phyloP scores from a whole-genome alignment of 2,797 vertebrate genomes.

The Xenentodon cancila region DNA sequence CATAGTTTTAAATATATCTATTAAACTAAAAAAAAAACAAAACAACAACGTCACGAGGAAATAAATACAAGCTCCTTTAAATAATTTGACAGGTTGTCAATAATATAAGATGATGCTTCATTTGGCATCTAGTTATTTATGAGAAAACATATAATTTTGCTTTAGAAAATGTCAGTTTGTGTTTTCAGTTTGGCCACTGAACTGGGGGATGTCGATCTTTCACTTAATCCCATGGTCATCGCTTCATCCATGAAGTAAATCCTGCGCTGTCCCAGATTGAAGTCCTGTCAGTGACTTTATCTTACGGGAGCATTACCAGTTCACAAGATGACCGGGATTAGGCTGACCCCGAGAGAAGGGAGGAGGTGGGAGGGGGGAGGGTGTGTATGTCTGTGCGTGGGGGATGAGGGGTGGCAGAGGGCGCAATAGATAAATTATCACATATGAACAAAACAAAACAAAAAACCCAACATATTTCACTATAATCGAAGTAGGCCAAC shows the following conservation, averaged over 20 bases:
- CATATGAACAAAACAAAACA: neutral
- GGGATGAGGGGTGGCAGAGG: too few relatives aligned
- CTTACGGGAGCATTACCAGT: conserved; percentile 68
- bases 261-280: conserved; percentile 84
- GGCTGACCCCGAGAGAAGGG: neutral
- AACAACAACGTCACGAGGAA: too few relatives aligned
- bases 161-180: conserved; percentile 45
- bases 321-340: conserved; percentile 73
- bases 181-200: conserved; percentile 61
- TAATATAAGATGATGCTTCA: neutral
- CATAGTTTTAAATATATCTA: too few relatives aligned
- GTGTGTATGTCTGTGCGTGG: too few relatives aligned
- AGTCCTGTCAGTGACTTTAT: conserved; percentile 76
- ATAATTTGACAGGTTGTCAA: too few relatives aligned
- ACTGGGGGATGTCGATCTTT: conserved; percentile 74
- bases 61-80: too few relatives aligned
- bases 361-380: neutral
- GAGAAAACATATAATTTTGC: neutral
- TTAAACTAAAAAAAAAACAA: too few relatives aligned
- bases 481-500: too few relatives aligned
- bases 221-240: conserved; percentile 77
- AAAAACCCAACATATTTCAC: too few relatives aligned
- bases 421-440: neutral
- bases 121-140: neutral
- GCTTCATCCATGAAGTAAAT: conserved; percentile 83